Base-by-base conservation (phyloP, 2,113 vertebrate species). In the Nibea albiflora region DNA sequence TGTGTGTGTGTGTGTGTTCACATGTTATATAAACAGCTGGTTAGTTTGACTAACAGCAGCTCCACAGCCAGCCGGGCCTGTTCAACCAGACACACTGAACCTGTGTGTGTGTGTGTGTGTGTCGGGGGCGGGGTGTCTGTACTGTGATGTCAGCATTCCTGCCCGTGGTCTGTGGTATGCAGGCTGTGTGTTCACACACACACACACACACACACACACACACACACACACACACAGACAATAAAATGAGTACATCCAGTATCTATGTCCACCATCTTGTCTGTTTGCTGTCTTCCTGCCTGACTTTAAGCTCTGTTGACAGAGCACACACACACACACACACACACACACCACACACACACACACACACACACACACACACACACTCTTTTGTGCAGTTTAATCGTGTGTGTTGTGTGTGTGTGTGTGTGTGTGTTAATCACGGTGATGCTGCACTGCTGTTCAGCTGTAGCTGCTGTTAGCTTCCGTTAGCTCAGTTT, bases 111-210 rank as follows among this genome's bases (percentile, higher is more conserved):
- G 35, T 35, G 35, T 67, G 66, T 66, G 74, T 61, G 74, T 50
- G 53, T 22, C 9, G 42, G 77, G 0, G 78, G 20, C 6, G 42
- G 77, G 0, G 78, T 88, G 73, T 56, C 74, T 81, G 61, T 70
- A 53, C 53, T 63, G 73, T 85, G 90, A 86, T 81, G 90, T 90
- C 84, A 91, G 56, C 14, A 4, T 63, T 75, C 74, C 64, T 76
- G 73, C 57, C 52, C 14, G 4, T 52, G 49, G 17, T 75, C 76
- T 70, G 53, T 74, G 81, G 84, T 74, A 88, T 88, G 86, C 77
- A 35, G 76, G 74, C 81, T 62, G 74, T 81, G 67, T 9, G 49
- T 73, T 87, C 87, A 89, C 89, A 80, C 86, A 67, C 24, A 50
- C 65, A 52, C 47, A 50, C 65, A 22, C 52, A 53, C 52, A 71